These are phyloP conservation scores for Zosterops hypoxanthus DNA, from an alignment of 2,113 vertebrate genomes.

Conservation along the genomic window DNA sequence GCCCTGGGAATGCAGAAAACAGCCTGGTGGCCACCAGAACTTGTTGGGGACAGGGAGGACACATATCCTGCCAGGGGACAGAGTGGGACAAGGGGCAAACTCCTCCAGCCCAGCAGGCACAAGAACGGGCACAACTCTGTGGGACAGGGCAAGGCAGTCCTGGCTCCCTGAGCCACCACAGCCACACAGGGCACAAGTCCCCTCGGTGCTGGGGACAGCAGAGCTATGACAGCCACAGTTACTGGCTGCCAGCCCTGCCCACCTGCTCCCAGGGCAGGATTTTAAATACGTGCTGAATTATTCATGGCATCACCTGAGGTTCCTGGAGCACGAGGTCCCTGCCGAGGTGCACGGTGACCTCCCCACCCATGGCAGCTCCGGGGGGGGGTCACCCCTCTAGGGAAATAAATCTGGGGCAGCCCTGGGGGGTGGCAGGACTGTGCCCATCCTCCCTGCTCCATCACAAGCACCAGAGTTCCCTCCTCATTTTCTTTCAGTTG, in stretches of 20 bases:
- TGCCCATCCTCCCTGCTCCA: background rate
- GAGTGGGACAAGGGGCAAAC: background rate
- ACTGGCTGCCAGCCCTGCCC: background rate
- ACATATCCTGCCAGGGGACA: rapidly evolving
- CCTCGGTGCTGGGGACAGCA: background rate
- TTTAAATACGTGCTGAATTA: background rate
- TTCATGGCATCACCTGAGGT: background rate
- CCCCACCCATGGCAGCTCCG: rapidly evolving
- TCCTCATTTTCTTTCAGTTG: background rate
- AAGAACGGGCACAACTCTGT: rapidly evolving
- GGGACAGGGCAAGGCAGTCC: background rate
- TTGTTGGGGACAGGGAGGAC: background rate
- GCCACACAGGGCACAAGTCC: background rate
- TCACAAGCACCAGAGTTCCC: background rate
- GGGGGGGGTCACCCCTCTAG: background rate
- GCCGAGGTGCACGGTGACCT: background rate
- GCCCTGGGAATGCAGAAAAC: background rate
- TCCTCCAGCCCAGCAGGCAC: background rate
- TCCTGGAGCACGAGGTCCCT: background rate
- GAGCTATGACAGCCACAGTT: background rate
- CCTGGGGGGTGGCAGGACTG: background rate
- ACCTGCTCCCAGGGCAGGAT: background rate
- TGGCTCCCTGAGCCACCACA: background rate
- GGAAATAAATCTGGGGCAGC: background rate
- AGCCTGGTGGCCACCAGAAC: background rate